Base-by-base conservation (phyloP, 2,113 vertebrate genomes). In the zebrafish (Danio rerio) region DNA sequence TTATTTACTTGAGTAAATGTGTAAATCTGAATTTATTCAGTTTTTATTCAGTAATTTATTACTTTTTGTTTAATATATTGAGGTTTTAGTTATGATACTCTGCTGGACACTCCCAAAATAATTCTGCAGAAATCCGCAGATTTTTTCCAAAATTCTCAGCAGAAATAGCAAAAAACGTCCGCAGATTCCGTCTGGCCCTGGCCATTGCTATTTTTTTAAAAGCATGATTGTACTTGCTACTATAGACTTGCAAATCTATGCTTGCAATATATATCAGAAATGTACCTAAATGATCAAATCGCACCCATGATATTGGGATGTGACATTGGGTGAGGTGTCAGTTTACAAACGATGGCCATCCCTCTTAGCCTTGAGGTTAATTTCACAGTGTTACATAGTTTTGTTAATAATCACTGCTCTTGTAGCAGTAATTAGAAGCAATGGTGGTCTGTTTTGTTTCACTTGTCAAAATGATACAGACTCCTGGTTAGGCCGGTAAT, bases 361-460 rank as follows among this genome's bases (percentile, higher is more conserved):
- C 16, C 16, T 61, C 20, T 65, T 10, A 0, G 4, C 50, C 52
- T 66, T 42, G 53, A 78, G 52, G 20, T 47, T 58, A 56, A 47
- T 9, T 75, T 76, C n/a, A 10, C 52, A 81, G 56, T 49, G 58
- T 61, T 76, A 81, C 66, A 15, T 70, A 78, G 49, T 62, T 77
- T 62, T 47, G 58, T 47, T 78, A 81, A 56, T 85, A 81, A 78
- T 72, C 21, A 13, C 21, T 15, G 49, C 40, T 71, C 40, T 81
- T 53, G 18, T 70, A 71, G 47, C 10, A 11, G 49, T 18, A 69
- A 65, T 85, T 62, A 15, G 31, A 68, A 20, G 56, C 68, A 81
- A 76, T 74, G 50, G 83, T 72, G 69, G 79, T 56, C 79, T 85
- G 79, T 77, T 78, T 75, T 72, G 43, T 78, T 49, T 85, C 83